Percentiles rank a stretch among this genome's conserved stretches.
Conservation (phyloP, 1,140 invertebrate genomes). For the Drosophila kanapiae region DNA sequence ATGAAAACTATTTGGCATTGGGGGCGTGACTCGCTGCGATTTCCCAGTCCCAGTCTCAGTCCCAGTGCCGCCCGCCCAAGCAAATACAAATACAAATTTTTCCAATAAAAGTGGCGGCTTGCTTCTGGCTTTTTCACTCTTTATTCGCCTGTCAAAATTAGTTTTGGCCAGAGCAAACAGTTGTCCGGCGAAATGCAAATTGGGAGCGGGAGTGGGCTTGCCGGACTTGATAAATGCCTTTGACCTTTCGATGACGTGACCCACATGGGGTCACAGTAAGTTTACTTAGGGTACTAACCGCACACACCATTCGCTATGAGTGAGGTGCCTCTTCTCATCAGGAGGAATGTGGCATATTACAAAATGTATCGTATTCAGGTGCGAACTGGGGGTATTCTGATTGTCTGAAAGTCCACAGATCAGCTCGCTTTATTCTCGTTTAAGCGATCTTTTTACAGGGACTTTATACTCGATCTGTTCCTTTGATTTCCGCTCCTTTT, state of each 20-base stretch:
- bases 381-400: no score
- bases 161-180: constrained; percentile 51
- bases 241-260: constrained; percentile 49
- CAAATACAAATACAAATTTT: constrained; percentile 34
- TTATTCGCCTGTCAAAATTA: constrained; percentile 53
- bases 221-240: constrained; percentile 33
- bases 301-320: no score
- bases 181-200: constrained; percentile 49
- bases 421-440: neutral
- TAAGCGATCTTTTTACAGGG: neutral
- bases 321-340: no score
- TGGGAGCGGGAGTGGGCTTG: neutral
- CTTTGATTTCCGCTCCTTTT: neutral
- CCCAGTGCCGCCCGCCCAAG: neutral
- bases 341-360: no score
- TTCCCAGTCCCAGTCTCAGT: neutral
- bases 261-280: constrained; percentile 20
- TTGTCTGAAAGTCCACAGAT: no score
- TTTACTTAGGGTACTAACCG: neutral
- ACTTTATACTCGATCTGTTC: neutral
- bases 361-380: no score
- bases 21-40: constrained; percentile 34
- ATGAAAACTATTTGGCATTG: constrained; percentile 62
- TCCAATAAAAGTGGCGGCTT: constrained; percentile 39
- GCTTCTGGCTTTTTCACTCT: neutral